Conservation (phyloP, 92 coral and sea anemone genomes). For the Chrysogorgia sp. region DNA sequence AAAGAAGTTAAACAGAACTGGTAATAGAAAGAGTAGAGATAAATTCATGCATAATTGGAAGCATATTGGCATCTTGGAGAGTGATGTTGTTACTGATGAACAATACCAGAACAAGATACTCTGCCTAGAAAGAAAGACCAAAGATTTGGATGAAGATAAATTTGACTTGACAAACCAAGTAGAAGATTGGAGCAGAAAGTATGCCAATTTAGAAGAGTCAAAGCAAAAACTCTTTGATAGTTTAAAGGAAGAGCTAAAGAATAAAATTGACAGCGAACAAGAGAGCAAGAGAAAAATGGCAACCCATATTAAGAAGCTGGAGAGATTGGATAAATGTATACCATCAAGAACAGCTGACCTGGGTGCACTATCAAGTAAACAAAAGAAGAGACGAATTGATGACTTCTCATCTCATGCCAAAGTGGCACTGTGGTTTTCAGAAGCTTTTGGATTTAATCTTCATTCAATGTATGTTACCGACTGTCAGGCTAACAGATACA, state of each 20-base stretch:
- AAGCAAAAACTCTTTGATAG: background rate
- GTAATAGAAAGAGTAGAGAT: background rate
- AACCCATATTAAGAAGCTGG: background rate
- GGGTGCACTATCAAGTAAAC: background rate
- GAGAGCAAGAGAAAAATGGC: background rate
- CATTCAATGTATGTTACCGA: background rate
- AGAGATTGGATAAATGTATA: background rate
- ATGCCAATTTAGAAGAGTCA: background rate
- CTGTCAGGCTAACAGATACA: constrained; percentile 1
- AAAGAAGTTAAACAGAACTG: background rate
- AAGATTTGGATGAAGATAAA: background rate
- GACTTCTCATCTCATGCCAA: constrained; percentile 4
- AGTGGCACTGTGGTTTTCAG: constrained; percentile 15
- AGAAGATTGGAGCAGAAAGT: background rate
- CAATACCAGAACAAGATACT: background rate
- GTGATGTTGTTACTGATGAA: background rate
- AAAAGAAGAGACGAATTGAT: background rate
- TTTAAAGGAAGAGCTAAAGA: background rate
- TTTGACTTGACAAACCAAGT: background rate
- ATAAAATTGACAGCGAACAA: background rate
- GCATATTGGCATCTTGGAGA: background rate
- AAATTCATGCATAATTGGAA: background rate
- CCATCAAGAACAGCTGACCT: background rate
- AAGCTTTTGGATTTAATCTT: constrained; percentile 4
- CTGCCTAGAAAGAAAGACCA: background rate